Percentiles rank a stretch among this genome's conserved stretches.
These are phyloP conservation scores for Lindbergichthys nudifrons DNA, from an alignment of 2,797 vertebrate species.

Conservation along the genomic window DNA sequence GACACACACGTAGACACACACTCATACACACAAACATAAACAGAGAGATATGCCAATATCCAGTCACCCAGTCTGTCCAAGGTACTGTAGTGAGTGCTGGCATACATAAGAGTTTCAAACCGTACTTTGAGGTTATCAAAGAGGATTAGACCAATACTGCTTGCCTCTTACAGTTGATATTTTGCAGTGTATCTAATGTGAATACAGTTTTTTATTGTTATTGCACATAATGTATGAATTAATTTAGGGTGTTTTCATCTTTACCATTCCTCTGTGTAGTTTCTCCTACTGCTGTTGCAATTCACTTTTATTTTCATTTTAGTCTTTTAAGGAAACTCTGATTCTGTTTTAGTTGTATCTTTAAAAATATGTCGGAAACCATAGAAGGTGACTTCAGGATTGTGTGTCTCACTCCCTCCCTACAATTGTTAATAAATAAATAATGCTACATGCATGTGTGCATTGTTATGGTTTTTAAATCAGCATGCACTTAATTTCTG, in stretches of 20 bases:
- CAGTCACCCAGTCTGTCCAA: conserved; percentile 71
- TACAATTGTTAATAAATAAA: neutral
- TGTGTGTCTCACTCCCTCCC: neutral
- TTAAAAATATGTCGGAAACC: no score
- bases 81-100: conserved; percentile 52
- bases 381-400: neutral
- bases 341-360: neutral
- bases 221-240: neutral
- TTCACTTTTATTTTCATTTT: neutral
- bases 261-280: neutral
- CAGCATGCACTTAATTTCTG: neutral
- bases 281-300: neutral
- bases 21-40: conserved; percentile 63
- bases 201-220: neutral
- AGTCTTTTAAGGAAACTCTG: neutral
- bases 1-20: conserved; percentile 41
- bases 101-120: conserved; percentile 41
- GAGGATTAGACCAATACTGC: conserved; percentile 15
- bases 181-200: neutral
- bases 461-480: neutral
- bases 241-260: neutral
- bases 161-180: conserved; percentile 10
- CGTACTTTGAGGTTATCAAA: conserved; percentile 41
- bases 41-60: conserved; percentile 63
- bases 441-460: neutral